phyloP scores from a whole-genome alignment of 2,113 vertebrate species.

The Vombatus ursinus region DNA sequence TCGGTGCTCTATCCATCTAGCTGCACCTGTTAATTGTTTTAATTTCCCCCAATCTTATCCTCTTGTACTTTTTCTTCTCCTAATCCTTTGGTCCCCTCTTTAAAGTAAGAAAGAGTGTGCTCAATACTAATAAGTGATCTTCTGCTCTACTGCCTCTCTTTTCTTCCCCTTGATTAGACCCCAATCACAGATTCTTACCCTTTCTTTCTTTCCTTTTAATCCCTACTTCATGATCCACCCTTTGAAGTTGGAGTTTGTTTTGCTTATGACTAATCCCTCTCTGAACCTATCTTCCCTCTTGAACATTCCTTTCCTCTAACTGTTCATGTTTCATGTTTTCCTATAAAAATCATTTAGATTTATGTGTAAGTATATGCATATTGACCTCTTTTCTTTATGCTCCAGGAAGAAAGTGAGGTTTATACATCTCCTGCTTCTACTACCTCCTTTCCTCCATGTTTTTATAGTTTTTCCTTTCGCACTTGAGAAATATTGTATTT shows the following conservation, averaged over 20 bases:
- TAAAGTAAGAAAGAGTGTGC: neutral
- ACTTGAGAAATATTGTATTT: neutral
- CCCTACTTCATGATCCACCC: neutral
- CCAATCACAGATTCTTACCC: neutral
- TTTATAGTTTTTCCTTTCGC: neutral
- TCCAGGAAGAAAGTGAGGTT: neutral
- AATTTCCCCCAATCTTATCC: neutral
- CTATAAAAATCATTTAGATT: neutral
- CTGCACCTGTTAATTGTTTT: neutral
- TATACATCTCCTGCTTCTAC: neutral
- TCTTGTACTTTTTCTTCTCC: neutral
- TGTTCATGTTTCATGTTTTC: neutral
- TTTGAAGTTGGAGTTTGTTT: neutral
- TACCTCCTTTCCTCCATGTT: neutral
- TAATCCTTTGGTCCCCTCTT: neutral
- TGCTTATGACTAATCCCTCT: neutral
- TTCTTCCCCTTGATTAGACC: neutral
- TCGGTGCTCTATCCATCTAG: too few species aligned
- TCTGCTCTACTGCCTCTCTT: neutral
- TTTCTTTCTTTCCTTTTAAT: neutral
- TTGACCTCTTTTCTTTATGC: neutral
- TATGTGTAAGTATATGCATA: neutral
- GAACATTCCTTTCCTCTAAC: neutral
- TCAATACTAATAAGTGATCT: neutral
- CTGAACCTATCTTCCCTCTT: neutral